These are phyloP conservation scores for Ibycter americanus DNA, from an alignment of 2,797 vertebrate species.

Conservation along the genomic window DNA sequence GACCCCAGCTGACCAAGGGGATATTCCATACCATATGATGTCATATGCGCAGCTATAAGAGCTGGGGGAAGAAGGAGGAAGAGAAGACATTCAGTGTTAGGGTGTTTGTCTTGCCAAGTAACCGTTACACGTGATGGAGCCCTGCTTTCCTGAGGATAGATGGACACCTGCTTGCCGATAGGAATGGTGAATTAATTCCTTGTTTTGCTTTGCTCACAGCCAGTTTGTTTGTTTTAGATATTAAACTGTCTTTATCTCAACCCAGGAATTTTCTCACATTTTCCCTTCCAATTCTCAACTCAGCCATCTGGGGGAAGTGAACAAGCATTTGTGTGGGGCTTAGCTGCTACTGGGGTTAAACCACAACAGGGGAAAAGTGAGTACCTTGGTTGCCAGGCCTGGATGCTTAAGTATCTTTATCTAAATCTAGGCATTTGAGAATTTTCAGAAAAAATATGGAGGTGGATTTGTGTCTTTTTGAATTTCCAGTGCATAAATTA, in stretches of 20 bases:
- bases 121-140: rapidly evolving
- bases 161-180: neutral
- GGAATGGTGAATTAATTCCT: neutral
- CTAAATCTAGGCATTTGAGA: neutral
- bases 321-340: neutral
- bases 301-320: neutral
- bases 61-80: neutral
- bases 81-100: rapidly evolving
- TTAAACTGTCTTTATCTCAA: neutral
- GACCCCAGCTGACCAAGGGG: neutral
- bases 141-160: neutral
- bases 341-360: neutral
- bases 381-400: neutral
- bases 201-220: neutral
- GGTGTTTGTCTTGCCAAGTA: neutral
- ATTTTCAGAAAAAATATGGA: neutral
- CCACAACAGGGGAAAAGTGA: neutral
- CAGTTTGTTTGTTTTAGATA: neutral
- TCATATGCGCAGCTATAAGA: too few species aligned
- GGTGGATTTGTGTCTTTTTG: neutral
- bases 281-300: neutral
- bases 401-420: neutral
- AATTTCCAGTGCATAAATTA: neutral
- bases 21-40: neutral
- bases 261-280: neutral